Evolutionary conservation across 2,113 vertebrate genomes (phyloP).

Genomic region (Emberiza fucata): DNA sequence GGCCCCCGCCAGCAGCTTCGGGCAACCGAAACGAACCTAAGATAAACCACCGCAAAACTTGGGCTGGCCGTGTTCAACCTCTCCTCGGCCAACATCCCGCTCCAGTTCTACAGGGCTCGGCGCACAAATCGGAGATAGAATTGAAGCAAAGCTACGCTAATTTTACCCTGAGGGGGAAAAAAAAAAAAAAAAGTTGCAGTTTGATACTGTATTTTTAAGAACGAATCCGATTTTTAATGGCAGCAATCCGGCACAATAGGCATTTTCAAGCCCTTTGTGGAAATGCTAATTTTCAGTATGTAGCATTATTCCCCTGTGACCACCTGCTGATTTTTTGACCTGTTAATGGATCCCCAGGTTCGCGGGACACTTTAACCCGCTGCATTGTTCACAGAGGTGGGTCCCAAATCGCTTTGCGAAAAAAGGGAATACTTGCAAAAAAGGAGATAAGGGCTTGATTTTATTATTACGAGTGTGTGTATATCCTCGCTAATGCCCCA

Average conservation of each 20-base stretch:
- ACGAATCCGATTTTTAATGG: slow-evolving; percentile 22
- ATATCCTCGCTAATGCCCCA: not conserved
- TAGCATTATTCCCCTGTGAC: slow-evolving; percentile 23
- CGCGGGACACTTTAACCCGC: slow-evolving; percentile 34
- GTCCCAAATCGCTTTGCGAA: not conserved
- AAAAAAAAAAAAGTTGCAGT: not conserved
- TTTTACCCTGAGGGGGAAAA: rapidly evolving
- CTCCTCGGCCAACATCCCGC: not conserved
- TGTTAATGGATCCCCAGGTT: slow-evolving; percentile 82
- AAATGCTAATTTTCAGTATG: slow-evolving; percentile 72
- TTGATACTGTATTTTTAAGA: slow-evolving; percentile 13
- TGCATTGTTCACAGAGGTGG: slow-evolving; percentile 62
- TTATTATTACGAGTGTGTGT: not conserved
- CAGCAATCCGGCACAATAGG: slow-evolving; percentile 65
- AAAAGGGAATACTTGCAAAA: not conserved
- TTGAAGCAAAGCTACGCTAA: not conserved
- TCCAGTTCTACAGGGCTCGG: not conserved
- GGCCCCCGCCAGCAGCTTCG: not conserved
- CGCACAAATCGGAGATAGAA: not conserved
- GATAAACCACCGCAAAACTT: not conserved
- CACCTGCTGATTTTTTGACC: slow-evolving; percentile 79
- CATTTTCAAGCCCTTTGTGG: slow-evolving; percentile 63
- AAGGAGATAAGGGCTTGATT: slow-evolving; percentile 30
- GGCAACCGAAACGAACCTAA: rapidly evolving
- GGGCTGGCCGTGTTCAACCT: not conserved